Percentiles rank a stretch among this genome's conserved stretches.
Conservation (phyloP, 2,113 vertebrate species). For the Chlorodrepanis virens region DNA sequence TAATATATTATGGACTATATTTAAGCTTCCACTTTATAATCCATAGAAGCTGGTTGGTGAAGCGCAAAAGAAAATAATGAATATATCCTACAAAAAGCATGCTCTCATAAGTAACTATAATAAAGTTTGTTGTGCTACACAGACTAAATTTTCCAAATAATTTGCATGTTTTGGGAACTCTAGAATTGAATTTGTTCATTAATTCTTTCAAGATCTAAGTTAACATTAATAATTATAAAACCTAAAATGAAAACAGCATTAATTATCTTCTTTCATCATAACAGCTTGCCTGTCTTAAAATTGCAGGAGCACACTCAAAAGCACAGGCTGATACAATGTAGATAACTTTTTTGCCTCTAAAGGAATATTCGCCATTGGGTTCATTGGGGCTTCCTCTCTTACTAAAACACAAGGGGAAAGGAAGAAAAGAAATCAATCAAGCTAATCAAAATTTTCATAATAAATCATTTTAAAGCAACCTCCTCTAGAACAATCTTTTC, state of each 20-base stretch:
- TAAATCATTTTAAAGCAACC: not conserved
- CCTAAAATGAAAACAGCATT: not conserved
- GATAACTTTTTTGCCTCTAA: not conserved
- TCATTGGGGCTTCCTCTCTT: not conserved
- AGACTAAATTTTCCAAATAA: not conserved
- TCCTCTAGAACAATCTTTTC: not conserved
- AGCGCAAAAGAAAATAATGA: not conserved
- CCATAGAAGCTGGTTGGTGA: not conserved
- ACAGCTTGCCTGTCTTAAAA: not conserved
- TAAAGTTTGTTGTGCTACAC: not conserved
- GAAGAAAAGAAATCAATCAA: not conserved
- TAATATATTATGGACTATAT: slow-evolving; percentile 1
- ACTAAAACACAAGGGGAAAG: not conserved
- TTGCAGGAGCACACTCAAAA: not conserved
- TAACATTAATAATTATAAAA: not conserved
- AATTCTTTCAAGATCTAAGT: not conserved
- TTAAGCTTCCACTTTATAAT: slow-evolving; percentile 20
- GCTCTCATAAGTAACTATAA: not conserved
- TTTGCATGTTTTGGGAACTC: not conserved
- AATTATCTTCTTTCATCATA: not conserved
- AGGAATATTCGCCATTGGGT: not conserved
- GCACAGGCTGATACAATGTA: not conserved
- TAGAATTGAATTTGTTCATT: not conserved
- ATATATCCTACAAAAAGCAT: not conserved
- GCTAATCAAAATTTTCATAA: not conserved